Percentiles rank a stretch among this genome's conserved stretches.
phyloP scores from a whole-genome alignment of 1,140 invertebrate species.

The Pseudomyrmex dendroicus region DNA sequence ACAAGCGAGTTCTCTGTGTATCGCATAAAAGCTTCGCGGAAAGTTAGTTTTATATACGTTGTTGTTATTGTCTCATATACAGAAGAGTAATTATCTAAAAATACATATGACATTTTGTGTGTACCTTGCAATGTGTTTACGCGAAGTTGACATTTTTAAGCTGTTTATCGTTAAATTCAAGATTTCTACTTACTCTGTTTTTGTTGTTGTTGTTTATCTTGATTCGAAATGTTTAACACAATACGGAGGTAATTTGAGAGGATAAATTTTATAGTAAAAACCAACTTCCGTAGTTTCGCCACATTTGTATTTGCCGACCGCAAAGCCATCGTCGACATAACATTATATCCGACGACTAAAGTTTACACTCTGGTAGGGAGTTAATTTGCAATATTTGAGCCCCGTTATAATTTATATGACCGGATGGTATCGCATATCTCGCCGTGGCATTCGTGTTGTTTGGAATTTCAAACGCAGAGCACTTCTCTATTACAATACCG shows the following conservation, averaged over 20 bases:
- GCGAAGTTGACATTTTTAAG: too few species aligned
- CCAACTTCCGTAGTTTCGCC: slow-evolving; percentile 13
- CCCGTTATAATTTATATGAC: slow-evolving; percentile 43
- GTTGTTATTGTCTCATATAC: neutral
- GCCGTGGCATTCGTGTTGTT: slow-evolving; percentile 39
- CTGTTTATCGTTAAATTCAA: too few species aligned
- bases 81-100: neutral
- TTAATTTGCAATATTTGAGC: slow-evolving; percentile 59
- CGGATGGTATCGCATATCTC: slow-evolving; percentile 43
- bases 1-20: neutral
- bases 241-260: slow-evolving; percentile 16
- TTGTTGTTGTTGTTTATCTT: neutral
- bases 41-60: neutral
- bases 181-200: too few species aligned
- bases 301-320: slow-evolving; percentile 21
- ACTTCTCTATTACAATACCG: slow-evolving; percentile 55
- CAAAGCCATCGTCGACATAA: slow-evolving; percentile 35
- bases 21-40: neutral
- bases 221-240: neutral
- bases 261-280: slow-evolving; percentile 26
- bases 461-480: slow-evolving; percentile 47
- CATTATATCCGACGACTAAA: slow-evolving; percentile 43
- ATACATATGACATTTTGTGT: neutral
- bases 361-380: slow-evolving; percentile 31
- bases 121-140: too few species aligned